Conservation (phyloP, 2,797 vertebrate species). For the Antrozous pallidus region DNA sequence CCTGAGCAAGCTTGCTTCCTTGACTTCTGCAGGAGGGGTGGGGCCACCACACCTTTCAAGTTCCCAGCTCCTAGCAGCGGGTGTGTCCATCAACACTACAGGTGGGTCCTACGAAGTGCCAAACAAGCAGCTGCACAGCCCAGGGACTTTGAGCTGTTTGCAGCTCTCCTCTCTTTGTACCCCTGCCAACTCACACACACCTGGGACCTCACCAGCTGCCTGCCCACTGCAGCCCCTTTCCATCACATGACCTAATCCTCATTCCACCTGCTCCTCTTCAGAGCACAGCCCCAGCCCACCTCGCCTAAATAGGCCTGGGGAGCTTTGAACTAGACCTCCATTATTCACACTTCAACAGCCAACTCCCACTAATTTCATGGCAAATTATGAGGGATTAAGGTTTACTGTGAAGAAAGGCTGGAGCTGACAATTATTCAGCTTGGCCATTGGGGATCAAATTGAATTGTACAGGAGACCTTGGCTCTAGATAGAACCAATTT, state of each 20-base stretch:
- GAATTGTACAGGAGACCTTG: conserved; percentile 47
- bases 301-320: conserved; percentile 25
- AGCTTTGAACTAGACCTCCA: conserved; percentile 35
- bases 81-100: conserved; percentile 51
- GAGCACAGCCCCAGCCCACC: conserved; percentile 4
- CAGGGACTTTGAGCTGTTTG: conserved; percentile 67
- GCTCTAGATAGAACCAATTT: conserved; percentile 30
- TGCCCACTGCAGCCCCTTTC: neutral
- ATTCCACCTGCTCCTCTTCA: conserved; percentile 58
- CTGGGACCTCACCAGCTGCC: conserved; percentile 72
- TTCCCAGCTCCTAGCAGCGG: neutral
- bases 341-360: neutral
- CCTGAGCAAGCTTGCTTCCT: neutral
- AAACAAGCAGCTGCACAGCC: conserved; percentile 72
- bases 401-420: conserved; percentile 25
- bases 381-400: conserved; percentile 59
- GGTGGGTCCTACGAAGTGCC: conserved; percentile 58
- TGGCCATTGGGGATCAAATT: conserved; percentile 61
- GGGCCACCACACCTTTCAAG: neutral
- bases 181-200: conserved; percentile 73
- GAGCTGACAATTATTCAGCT: conserved; percentile 53
- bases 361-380: conserved; percentile 62
- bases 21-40: neutral
- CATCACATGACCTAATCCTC: conserved; percentile 40
- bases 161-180: conserved; percentile 62